Base-by-base conservation (phyloP, 2,888 invertebrate genomes). In the Dasypogon diadema region DNA sequence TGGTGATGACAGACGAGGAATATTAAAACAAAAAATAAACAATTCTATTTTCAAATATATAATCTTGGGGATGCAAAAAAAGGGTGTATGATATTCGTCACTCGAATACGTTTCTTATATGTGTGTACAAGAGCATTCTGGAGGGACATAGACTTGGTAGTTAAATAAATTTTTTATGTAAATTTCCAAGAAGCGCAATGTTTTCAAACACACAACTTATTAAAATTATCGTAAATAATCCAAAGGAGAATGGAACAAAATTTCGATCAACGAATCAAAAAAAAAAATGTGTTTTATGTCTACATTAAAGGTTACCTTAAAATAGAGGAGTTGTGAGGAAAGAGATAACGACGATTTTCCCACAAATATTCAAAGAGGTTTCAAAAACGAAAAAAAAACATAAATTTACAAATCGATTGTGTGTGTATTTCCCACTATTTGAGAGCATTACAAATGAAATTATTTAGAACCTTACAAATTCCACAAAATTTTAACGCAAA, bases 141-240 rank as follows among this genome's bases (percentile, higher is more conserved):
- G 85, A 85, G 85, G 85, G 84, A 83, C 83, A 83, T 84, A 85
- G 85, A 85, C 85, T 85, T 84, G 77, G 79, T 80, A 81, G 79
- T 79, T 80, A 80, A 80, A 81, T 80, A 77, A 79, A 79, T 80
- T 77, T 79, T 63, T 14, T 12, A 42, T 56, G 42, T 73, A 54
- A 55, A 37, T 18, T 56, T 56, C 16, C 56, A 18, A n/a, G 14
- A 12, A 10, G 26, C 4, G 14, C 8, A 12, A 6, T 26, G 12
- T 26, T 26, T 26, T n/a, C 10, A 56, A 22, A 3, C 24, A 72
- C 37, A 5, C 2, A 56, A 24, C 10, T 16, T 54, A 56, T 56
- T 42, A 56, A 73, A 73, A 56, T 54, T 42, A 14, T 51, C 42
- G 30, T 55, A 37, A 60, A 65, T 73, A 55, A 24, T 22, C 48